These are phyloP conservation scores for Sylvia atricapilla DNA, from an alignment of 2,113 vertebrate genomes.

Conservation along the genomic window DNA sequence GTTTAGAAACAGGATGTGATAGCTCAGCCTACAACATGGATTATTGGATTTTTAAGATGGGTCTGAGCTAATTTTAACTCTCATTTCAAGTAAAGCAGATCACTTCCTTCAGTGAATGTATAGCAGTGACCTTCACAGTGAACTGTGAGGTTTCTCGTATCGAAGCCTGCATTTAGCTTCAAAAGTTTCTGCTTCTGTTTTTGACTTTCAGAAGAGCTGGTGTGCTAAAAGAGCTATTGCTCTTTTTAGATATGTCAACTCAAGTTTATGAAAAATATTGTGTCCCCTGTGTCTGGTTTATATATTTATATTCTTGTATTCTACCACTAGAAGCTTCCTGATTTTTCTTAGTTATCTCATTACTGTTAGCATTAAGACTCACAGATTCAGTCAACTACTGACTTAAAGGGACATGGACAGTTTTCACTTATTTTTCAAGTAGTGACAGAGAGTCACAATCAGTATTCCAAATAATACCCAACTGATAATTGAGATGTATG, in stretches of 20 bases:
- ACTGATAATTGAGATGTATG: neutral
- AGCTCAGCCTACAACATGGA: neutral
- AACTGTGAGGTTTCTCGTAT: neutral
- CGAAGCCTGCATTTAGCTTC: neutral
- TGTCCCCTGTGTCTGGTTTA: neutral
- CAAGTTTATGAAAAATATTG: neutral
- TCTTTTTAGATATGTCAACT: neutral
- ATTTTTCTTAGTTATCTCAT: neutral
- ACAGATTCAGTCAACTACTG: neutral
- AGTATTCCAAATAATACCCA: neutral
- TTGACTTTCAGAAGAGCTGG: neutral
- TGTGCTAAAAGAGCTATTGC: neutral
- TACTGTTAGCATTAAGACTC: neutral
- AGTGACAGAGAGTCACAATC: neutral
- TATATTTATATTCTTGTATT: neutral
- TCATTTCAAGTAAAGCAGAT: neutral
- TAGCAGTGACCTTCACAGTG: neutral
- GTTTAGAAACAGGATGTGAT: neutral
- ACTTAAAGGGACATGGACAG: neutral
- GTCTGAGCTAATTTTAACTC: neutral
- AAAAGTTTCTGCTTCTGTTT: slow-evolving; percentile 7
- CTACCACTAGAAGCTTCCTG: neutral
- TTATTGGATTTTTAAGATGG: neutral
- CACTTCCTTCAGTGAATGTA: neutral
- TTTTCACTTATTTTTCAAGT: neutral